Percentiles rank a stretch among this genome's conserved stretches.
Conservation (phyloP, 2,888 invertebrate species). For the Drosophila rubida region DNA sequence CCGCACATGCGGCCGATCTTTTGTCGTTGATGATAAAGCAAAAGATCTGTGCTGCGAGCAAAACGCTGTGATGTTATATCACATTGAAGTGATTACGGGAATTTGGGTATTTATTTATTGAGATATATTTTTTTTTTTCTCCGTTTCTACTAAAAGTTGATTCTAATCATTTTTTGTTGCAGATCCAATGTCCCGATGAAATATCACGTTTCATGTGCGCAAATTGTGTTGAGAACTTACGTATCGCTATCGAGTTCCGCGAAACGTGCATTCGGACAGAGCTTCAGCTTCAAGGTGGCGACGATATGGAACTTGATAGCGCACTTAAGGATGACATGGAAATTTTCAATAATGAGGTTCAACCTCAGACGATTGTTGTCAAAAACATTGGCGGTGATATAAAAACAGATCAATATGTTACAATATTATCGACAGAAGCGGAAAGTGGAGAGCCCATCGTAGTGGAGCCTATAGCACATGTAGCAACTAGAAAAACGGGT, state of each 20-base stretch:
- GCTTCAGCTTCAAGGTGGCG: slow-evolving; percentile 18
- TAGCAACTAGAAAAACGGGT: not conserved
- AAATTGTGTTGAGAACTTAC: slow-evolving; percentile 38
- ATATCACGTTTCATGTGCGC: slow-evolving; percentile 39
- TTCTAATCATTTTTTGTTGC: not conserved
- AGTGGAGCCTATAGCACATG: slow-evolving; percentile 8
- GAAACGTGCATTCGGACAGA: slow-evolving; percentile 60
- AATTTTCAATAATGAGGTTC: not conserved
- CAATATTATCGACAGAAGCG: not conserved
- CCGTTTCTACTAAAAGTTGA: too few relatives aligned
- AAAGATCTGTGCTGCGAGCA: slow-evolving; percentile 49
- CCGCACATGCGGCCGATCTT: slow-evolving; percentile 50
- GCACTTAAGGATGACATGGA: not conserved
- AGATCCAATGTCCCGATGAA: slow-evolving; percentile 48
- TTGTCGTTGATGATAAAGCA: slow-evolving; percentile 16
- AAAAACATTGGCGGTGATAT: not conserved
- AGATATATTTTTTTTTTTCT: too few relatives aligned
- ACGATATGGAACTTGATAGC: not conserved
- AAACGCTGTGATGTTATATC: slow-evolving; percentile 58
- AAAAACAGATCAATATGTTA: slow-evolving; percentile 21
- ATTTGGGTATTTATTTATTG: slow-evolving; percentile 50
- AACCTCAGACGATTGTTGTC: not conserved
- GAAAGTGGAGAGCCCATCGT: slow-evolving; percentile 5
- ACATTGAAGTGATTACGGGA: slow-evolving; percentile 71
- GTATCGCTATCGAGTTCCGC: slow-evolving; percentile 56